Percentiles rank a stretch among this genome's conserved stretches.
Conservation (phyloP, 2,113 vertebrate species). For the Dermatemys mawii region DNA sequence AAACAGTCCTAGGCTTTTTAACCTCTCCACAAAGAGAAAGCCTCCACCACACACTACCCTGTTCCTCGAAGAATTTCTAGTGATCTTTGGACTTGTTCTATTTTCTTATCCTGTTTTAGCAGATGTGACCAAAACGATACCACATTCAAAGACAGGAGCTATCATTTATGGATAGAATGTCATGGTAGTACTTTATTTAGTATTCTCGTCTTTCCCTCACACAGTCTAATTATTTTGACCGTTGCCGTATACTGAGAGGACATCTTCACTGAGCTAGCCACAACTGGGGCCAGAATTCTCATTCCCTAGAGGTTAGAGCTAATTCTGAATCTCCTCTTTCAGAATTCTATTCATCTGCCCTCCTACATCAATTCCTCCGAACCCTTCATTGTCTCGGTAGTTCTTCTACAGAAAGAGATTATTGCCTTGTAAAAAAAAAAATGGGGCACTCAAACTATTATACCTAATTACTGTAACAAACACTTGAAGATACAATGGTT, state of each 20-base stretch:
- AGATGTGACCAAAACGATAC: neutral
- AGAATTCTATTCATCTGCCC: neutral
- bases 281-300: neutral
- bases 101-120: neutral
- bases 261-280: neutral
- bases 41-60: neutral
- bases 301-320: neutral
- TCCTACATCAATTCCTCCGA: conserved; percentile 25
- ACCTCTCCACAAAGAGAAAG: neutral
- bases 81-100: neutral
- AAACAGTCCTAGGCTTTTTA: conserved; percentile 41
- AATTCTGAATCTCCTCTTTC: neutral
- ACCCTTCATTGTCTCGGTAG: conserved; percentile 9
- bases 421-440: conserved; percentile 1
- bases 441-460: neutral
- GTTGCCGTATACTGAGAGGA: rapidly evolving
- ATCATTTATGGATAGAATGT: neutral
- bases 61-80: neutral
- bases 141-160: neutral
- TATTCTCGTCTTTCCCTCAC: neutral
- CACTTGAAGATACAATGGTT: conserved; percentile 64
- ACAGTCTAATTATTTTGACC: neutral
- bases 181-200: neutral
- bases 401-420: conserved; percentile 5
- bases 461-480: conserved; percentile 75